phyloP scores from a whole-genome alignment of 2,888 invertebrate genomes.

The Sycophila texana region DNA sequence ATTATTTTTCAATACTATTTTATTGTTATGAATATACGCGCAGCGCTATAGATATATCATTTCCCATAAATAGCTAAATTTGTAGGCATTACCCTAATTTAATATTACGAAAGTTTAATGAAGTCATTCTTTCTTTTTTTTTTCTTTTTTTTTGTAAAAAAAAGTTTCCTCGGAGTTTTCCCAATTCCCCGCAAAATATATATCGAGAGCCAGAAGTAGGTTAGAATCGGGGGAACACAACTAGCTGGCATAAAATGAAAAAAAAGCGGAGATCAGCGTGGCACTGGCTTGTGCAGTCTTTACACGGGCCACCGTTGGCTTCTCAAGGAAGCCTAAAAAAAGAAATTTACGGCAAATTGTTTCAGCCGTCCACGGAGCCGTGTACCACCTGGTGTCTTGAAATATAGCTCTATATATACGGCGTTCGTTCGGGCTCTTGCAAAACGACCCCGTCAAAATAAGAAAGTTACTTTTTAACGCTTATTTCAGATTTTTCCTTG shows the following conservation, averaged over 20 bases:
- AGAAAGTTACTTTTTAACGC: constrained; percentile 8
- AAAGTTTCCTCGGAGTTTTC: not conserved
- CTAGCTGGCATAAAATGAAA: constrained; percentile 27
- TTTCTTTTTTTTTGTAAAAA: not conserved
- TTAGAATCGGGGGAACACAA: not conserved
- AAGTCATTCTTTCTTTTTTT: not conserved
- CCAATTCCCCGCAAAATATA: constrained; percentile 3
- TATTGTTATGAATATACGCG: too few species aligned
- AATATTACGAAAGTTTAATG: too few species aligned
- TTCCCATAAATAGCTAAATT: too few species aligned
- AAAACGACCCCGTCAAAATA: constrained; percentile 22
- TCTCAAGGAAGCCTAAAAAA: not conserved
- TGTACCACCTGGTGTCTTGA: constrained; percentile 69
- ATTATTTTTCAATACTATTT: too few species aligned
- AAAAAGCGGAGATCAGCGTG: not conserved
- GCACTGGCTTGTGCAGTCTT: constrained; percentile 30
- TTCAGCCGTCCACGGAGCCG: constrained; percentile 66
- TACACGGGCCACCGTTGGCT: constrained; percentile 33
- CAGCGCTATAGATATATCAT: too few species aligned
- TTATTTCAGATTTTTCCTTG: not conserved
- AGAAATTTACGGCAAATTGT: constrained; percentile 73
- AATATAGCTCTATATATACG: constrained; percentile 59
- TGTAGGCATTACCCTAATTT: too few species aligned
- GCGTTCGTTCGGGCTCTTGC: not conserved
- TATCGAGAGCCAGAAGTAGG: constrained; percentile 16